Evolutionary conservation across 2,888 invertebrate species (phyloP), one percentile per base, ranked within the genome.

Genomic region (Gymnocheta viridis): DNA sequence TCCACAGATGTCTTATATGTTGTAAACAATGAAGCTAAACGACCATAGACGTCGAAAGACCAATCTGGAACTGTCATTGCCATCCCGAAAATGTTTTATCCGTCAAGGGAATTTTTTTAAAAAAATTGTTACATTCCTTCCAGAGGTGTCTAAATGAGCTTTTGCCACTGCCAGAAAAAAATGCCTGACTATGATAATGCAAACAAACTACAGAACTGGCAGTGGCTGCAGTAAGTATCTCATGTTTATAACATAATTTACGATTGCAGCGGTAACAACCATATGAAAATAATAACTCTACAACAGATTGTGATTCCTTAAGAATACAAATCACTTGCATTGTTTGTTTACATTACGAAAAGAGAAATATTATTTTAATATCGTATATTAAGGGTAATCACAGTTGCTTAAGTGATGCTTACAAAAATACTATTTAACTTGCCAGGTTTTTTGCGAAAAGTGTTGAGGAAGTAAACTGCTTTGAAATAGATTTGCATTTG

Each of bases 311-410:
- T 27, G 60, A 62, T 74, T 44, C 62, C 44, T 66, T 32, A 66
- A 70, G 74, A 69, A 79, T 70, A 64, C 72, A 83, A 82, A 85
- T 78, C 70, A 64, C 41, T 54, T 80, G 58, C 49, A 67, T 67
- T 77, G 73, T 64, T 66, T 82, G 73, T 80, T 81, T 81, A 58
- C 22, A 69, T 54, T 38, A 49, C 17, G 4, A 44, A 41, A 66
- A 56, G 17, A 35, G 62, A 4, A 24, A 35, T 19, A 4, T n/a
- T 24, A n/a, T 41, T 62, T 41, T 22, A 22, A 14, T 54, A n/a
- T n/a, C n/a, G n/a, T n/a, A 35, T 38, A 73, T 56, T 41, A 69
- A n/a, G 35, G 54, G 44, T 74, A 69, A 9, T 72, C 77, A 82
- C 67, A 79, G 56, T 29, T 24, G 5, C 14, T 14, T 0, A 47